Base-by-base conservation (phyloP, 2,888 invertebrate genomes). In the Drosophila pullipes region DNA sequence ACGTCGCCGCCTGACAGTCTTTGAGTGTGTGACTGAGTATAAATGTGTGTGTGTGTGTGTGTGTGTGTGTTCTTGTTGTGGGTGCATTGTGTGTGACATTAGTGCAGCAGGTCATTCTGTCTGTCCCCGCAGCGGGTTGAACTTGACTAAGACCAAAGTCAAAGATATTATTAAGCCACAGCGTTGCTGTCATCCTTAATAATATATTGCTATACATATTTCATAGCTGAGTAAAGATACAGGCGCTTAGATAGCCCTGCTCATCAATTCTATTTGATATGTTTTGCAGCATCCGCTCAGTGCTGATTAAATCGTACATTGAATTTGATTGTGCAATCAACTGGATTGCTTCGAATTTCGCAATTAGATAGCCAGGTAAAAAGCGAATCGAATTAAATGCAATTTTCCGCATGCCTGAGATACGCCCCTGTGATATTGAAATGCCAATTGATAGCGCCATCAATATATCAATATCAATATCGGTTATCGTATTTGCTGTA, bases 21-120 rank as follows among this genome's bases (percentile, higher is more conserved):
- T 55, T 53, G 44, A 54, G 22, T 61, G 63, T 50, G 37, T 30
- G n/a, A 28, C 57, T 35, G n/a, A 52, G 39, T 41, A 25, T 49
- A 35, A 16, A 35, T 22, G 41, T 22, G 18, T 44, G 59, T 22
- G 28, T 50, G 53, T 69, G 41, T 30, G 39, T 30, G 28, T 50
- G 54, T 31, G 28, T 50, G 53, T 69, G 41, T 63, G 58, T 22
- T 53, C 37, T n/a, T 63, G 62, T 66, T 72, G 71, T 74, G 79
- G n/a, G 28, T 55, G 47, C 65, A 35, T 25, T 66, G 63, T 72
- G 64, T 73, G 72, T 74, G 76, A 82, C 83, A 77, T 82, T 86
- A 84, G 88, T 70, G 79, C 71, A 88, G 74, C 67, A 83, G 83
- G 83, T 82, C 74, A 82, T 75, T 79, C 71, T 61, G 54, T 52